Conservation (phyloP, 2,888 invertebrate species). For the Sphaerophoria rueppellii region DNA sequence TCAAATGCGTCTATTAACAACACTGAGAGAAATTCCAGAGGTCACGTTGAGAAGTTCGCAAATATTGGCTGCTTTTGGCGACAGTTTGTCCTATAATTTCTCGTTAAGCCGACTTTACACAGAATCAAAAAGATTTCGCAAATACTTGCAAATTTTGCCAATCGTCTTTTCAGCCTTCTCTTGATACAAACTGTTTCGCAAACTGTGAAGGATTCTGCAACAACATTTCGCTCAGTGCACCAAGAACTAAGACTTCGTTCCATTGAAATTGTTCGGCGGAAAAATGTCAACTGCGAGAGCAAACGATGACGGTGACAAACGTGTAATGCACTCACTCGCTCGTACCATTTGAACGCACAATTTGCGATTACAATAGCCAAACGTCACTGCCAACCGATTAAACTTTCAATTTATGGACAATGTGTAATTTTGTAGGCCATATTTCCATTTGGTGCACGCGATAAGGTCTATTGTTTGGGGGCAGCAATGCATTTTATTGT, state of each 20-base stretch:
- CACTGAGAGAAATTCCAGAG: not conserved
- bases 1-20: conserved; percentile 8
- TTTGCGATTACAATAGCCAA: conserved; percentile 70
- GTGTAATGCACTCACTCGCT: not conserved
- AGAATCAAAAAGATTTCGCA: too few species aligned
- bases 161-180: too few species aligned
- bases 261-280: not conserved
- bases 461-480: conserved; percentile 59
- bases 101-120: too few species aligned
- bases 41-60: too few species aligned
- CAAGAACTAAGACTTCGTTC: too few species aligned
- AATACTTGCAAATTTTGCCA: too few species aligned
- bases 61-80: too few species aligned
- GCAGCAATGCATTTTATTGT: not conserved
- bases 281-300: not conserved
- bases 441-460: conserved; percentile 37
- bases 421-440: conserved; percentile 63
- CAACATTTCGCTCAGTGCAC: too few species aligned
- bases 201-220: too few species aligned
- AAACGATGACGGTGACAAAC: not conserved
- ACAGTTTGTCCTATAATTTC: too few species aligned
- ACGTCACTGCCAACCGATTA: conserved; percentile 65
- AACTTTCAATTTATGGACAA: conserved; percentile 72
- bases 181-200: too few species aligned
- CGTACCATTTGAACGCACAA: conserved; percentile 67